A percentile compares a stretch with the other conserved stretches of the same genome.
phyloP scores from a whole-genome alignment of 2,888 invertebrate genomes.

The Luperina nickerlii region DNA sequence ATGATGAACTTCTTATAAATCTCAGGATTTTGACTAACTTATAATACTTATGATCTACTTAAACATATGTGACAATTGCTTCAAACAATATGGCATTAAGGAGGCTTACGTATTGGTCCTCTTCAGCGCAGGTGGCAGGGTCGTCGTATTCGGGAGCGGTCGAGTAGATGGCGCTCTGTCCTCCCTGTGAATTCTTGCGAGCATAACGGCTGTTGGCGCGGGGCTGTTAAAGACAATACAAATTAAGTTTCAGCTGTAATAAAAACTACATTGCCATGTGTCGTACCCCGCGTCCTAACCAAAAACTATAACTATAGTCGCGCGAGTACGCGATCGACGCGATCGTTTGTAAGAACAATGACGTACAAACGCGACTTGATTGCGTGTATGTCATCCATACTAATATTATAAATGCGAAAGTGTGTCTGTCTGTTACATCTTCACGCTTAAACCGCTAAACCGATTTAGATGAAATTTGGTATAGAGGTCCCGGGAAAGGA shows the following conservation, averaged over 20 bases:
- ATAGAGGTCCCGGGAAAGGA: too few relatives aligned
- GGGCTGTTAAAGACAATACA: conserved; percentile 81
- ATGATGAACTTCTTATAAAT: background rate
- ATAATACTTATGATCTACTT: background rate
- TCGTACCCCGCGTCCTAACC: background rate
- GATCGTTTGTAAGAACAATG: too few relatives aligned
- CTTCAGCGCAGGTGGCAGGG: conserved; percentile 97
- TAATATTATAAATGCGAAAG: too few relatives aligned
- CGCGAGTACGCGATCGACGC: too few relatives aligned
- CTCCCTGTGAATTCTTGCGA: conserved; percentile 94
- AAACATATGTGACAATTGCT: background rate
- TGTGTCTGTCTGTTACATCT: too few relatives aligned
- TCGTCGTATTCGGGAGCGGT: conserved; percentile 97
- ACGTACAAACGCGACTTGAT: too few relatives aligned
- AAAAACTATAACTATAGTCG: background rate
- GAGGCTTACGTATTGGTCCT: conserved; percentile 94
- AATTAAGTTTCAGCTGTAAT: background rate
- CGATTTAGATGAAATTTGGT: too few relatives aligned
- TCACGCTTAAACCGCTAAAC: too few relatives aligned
- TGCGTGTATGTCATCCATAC: too few relatives aligned
- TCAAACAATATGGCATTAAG: background rate
- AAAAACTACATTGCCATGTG: background rate
- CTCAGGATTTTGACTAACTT: background rate
- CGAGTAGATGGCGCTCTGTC: conserved; percentile 95
- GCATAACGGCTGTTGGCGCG: conserved; percentile 93